phyloP scores from a whole-genome alignment of 2,888 invertebrate species.

The Mylabris sibirica region DNA sequence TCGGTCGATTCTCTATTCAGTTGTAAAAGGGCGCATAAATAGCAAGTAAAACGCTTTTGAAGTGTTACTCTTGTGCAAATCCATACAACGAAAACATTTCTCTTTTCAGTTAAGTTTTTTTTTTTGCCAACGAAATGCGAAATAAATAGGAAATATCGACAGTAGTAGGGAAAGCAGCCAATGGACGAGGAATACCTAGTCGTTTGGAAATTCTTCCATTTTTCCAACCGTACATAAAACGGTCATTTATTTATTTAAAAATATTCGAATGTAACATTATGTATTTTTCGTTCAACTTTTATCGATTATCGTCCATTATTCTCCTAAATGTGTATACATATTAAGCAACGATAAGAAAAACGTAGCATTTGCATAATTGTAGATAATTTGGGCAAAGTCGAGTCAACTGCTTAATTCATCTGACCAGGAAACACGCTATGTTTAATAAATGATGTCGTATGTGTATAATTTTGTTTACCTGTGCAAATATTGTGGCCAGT shows the following conservation, averaged over 20 bases:
- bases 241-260: slow-evolving; percentile 18
- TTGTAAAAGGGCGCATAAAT: slow-evolving; percentile 31
- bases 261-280: background rate
- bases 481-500: slow-evolving; percentile 30
- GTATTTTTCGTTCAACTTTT: slow-evolving; percentile 16
- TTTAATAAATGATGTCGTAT: slow-evolving; percentile 30
- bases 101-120: slow-evolving; percentile 19
- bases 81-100: slow-evolving; percentile 32
- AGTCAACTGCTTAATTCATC: slow-evolving; percentile 27
- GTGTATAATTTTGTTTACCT: slow-evolving; percentile 32
- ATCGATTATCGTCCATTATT: slow-evolving; percentile 15
- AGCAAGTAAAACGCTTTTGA: slow-evolving; percentile 28
- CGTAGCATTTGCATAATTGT: slow-evolving; percentile 30
- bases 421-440: slow-evolving; percentile 28
- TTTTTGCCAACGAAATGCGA: background rate
- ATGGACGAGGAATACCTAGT: background rate
- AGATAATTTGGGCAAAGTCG: slow-evolving; percentile 24
- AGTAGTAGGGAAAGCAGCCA: slow-evolving; percentile 16
- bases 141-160: slow-evolving; percentile 27
- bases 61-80: slow-evolving; percentile 32
- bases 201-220: background rate
- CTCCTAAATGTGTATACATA: background rate
- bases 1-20: slow-evolving; percentile 29
- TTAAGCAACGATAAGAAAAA: slow-evolving; percentile 21
- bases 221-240: slow-evolving; percentile 1